A percentile compares a stretch with the other conserved stretches of the same genome.
phyloP scores from a whole-genome alignment of 2,888 invertebrate genomes.

The Brenthis ino region DNA sequence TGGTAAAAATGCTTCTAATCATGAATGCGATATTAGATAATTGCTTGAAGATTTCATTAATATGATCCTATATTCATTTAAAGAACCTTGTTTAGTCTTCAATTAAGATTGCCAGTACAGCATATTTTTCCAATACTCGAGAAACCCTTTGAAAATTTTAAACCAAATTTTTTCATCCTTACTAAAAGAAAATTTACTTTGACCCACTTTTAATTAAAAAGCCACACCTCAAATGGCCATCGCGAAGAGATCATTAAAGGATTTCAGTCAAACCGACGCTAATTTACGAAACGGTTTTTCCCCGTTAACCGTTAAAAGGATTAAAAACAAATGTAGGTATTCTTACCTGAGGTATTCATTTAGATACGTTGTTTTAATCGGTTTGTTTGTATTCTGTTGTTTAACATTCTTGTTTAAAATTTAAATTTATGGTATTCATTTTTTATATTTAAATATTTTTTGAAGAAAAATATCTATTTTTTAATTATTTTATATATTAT shows the following conservation, averaged over 20 bases:
- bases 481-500: too few relatives aligned
- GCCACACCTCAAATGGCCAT: slow-evolving; percentile 18
- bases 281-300: slow-evolving; percentile 36
- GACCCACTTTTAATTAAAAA: slow-evolving; percentile 30
- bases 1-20: too few relatives aligned
- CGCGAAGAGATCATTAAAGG: slow-evolving; percentile 42
- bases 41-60: too few relatives aligned
- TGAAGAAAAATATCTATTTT: too few relatives aligned
- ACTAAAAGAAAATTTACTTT: neutral
- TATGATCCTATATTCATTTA: too few relatives aligned
- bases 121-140: too few relatives aligned
- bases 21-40: too few relatives aligned
- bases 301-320: slow-evolving; percentile 4
- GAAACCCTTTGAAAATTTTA: too few relatives aligned
- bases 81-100: too few relatives aligned
- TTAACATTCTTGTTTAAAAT: neutral
- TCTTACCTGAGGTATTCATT: slow-evolving; percentile 13
- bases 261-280: slow-evolving; percentile 40
- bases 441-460: too few relatives aligned
- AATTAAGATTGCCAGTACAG: too few relatives aligned
- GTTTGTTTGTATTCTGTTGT: neutral
- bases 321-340: slow-evolving; percentile 13
- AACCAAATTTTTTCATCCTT: too few relatives aligned
- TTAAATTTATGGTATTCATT: neutral
- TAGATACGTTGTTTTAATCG: neutral